Conservation (phyloP, 2,113 vertebrate genomes). For the Pycnonotus jocosus region DNA sequence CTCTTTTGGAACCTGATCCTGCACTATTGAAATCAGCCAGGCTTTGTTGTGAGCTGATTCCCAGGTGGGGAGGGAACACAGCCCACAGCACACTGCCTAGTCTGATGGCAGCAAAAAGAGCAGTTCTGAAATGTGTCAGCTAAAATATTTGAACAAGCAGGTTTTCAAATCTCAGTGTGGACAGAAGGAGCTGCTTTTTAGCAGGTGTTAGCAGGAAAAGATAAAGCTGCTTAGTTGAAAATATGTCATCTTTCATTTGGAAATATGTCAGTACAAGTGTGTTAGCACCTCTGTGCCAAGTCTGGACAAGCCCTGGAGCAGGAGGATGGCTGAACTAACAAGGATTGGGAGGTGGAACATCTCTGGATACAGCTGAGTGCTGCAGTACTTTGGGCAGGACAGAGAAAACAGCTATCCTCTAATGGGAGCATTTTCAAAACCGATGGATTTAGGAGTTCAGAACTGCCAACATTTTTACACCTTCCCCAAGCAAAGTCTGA, state of each 20-base stretch:
- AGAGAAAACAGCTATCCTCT: not conserved
- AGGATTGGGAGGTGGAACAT: not conserved
- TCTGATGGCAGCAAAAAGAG: not conserved
- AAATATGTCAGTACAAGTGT: slow-evolving; percentile 31
- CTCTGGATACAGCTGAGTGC: not conserved
- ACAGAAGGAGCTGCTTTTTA: slow-evolving; percentile 38
- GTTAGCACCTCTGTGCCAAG: slow-evolving; percentile 27
- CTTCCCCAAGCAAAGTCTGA: not conserved
- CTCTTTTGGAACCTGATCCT: not conserved
- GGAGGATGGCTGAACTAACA: not conserved
- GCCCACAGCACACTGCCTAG: not conserved
- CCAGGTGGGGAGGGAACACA: not conserved
- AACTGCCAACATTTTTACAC: not conserved
- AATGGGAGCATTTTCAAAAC: not conserved
- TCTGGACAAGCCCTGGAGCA: slow-evolving; percentile 1
- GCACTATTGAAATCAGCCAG: not conserved
- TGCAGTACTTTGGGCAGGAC: not conserved
- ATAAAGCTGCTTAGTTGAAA: slow-evolving; percentile 38
- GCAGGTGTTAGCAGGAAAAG: slow-evolving; percentile 47
- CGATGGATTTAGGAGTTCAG: not conserved
- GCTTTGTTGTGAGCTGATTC: not conserved
- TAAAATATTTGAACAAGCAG: slow-evolving; percentile 12
- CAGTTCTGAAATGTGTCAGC: slow-evolving; percentile 24
- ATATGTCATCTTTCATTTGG: slow-evolving; percentile 49
- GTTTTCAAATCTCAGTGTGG: slow-evolving; percentile 10